These are phyloP conservation scores for Hormiphora californensis DNA, from an alignment of 37 sponge, comb jelly and placozoan species.

Conservation along the genomic window DNA sequence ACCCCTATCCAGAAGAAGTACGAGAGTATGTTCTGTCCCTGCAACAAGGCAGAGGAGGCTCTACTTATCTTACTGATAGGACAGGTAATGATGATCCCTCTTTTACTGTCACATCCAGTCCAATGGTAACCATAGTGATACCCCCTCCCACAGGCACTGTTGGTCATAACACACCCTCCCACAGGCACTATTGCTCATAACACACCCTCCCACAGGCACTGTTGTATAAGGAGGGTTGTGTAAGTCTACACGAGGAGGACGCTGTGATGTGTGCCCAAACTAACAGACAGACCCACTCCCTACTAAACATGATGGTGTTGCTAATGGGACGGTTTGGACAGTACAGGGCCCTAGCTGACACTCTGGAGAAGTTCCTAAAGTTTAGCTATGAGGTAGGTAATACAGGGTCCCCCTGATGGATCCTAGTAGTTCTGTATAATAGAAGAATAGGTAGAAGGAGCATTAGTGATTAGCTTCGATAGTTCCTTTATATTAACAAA, in stretches of 20 bases:
- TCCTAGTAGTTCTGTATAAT: neutral
- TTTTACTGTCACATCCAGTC: neutral
- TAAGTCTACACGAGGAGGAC: slow-evolving; percentile 40
- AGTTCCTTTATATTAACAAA: no score
- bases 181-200: neutral
- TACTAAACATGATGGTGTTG: slow-evolving; percentile 15
- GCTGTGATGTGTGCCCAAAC: neutral
- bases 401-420: neutral
- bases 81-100: neutral
- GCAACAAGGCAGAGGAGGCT: slow-evolving; percentile 48
- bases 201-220: neutral
- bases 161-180: neutral
- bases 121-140: neutral
- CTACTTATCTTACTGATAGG: neutral
- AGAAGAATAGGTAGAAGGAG: neutral
- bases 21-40: slow-evolving; percentile 47
- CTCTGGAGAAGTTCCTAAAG: slow-evolving; percentile 37
- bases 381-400: slow-evolving; percentile 13
- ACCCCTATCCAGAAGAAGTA: slow-evolving; percentile 44
- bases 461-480: no score
- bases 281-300: slow-evolving; percentile 2
- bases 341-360: slow-evolving; percentile 34
- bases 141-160: neutral
- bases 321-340: slow-evolving; percentile 1
- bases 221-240: slow-evolving; percentile 50